These are phyloP conservation scores for Lithobates pipiens DNA, from an alignment of 2,797 vertebrate species.

Conservation along the genomic window DNA sequence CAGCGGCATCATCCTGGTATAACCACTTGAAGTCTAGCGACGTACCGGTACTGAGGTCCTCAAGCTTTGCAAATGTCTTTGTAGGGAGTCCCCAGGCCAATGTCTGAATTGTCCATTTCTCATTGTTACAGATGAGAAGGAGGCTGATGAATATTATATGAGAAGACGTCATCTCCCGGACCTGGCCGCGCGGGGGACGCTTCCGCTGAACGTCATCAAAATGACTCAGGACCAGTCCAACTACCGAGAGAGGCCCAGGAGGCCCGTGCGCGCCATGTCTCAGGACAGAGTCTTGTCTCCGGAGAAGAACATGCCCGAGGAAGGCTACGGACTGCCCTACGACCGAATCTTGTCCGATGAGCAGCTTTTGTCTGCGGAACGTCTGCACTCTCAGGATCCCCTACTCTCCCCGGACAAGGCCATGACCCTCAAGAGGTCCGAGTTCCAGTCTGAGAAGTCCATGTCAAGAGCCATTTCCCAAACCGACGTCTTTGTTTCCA, in stretches of 20 bases:
- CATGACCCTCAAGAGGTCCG: constrained; percentile 88
- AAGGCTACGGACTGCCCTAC: constrained; percentile 85
- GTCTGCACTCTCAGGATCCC: constrained; percentile 96
- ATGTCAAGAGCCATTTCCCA: constrained; percentile 95
- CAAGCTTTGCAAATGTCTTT: too few species aligned
- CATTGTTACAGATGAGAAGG: constrained; percentile 87
- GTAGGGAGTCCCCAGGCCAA: too few species aligned
- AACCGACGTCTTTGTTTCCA: constrained; percentile 97
- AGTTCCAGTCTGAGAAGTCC: constrained; percentile 77
- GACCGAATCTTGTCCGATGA: constrained; percentile 94
- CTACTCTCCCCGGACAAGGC: constrained; percentile 94
- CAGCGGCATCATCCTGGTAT: too few species aligned
- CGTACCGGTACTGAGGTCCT: too few species aligned
- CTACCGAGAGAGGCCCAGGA: constrained; percentile 87
- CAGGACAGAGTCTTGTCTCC: constrained; percentile 96
- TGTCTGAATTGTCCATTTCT: constrained; percentile 48
- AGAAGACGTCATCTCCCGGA: constrained; percentile 94
- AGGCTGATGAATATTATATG: constrained; percentile 95
- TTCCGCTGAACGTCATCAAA: constrained; percentile 96
- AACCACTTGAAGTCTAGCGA: too few species aligned
- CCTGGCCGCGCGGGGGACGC: constrained; percentile 92
- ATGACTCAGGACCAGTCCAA: constrained; percentile 87
- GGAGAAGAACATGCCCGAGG: constrained; percentile 79
- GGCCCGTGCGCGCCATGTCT: constrained; percentile 95
- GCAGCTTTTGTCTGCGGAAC: constrained; percentile 93